These are phyloP conservation scores for Neolamprologus fasciatus DNA, from an alignment of 2,113 vertebrate species.

Conservation along the genomic window DNA sequence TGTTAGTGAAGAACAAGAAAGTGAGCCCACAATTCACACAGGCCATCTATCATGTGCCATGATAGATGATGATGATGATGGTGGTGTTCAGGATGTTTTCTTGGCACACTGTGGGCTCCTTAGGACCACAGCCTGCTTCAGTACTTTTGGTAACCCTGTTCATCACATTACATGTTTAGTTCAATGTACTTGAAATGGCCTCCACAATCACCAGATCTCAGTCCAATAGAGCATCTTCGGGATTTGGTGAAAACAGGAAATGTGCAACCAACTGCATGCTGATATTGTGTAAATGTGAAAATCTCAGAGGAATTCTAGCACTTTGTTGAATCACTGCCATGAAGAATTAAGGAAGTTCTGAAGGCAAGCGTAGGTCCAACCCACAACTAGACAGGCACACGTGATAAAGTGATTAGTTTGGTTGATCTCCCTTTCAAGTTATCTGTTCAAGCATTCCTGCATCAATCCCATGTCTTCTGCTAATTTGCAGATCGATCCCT, in stretches of 20 bases:
- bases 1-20: background rate
- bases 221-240: background rate
- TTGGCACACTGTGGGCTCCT: background rate
- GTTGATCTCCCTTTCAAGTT: background rate
- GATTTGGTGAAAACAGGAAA: background rate
- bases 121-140: background rate
- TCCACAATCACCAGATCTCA: background rate
- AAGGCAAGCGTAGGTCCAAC: background rate
- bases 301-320: background rate
- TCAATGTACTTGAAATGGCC: background rate
- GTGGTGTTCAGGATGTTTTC: background rate
- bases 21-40: background rate
- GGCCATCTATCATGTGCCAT: background rate
- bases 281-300: background rate
- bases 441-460: background rate
- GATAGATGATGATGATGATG: background rate
- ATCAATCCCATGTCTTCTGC: background rate
- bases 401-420: background rate
- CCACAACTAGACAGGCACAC: background rate
- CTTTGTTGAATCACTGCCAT: background rate
- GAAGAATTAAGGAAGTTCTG: background rate
- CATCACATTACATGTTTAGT: background rate
- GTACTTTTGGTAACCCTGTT: background rate
- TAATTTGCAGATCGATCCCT: background rate
- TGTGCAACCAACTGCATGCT: background rate